Evolutionary conservation across 1,140 invertebrate species (phyloP).

Genomic region (Mycetomoellerius zeteki): DNA sequence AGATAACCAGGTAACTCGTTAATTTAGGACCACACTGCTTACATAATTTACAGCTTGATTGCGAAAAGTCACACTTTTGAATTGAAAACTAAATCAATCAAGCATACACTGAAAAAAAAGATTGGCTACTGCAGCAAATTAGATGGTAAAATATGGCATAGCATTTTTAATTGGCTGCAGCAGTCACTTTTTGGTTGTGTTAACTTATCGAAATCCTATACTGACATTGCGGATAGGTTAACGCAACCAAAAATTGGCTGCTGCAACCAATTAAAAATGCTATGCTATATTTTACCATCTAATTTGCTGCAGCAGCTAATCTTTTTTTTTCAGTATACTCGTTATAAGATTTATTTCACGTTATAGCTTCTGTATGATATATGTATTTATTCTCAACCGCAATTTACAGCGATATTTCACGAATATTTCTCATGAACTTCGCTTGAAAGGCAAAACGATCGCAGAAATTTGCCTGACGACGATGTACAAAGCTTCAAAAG

Average conservation of each 20-base stretch:
- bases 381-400: neutral
- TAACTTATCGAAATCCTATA: too few species aligned
- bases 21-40: neutral
- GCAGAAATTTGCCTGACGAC: conserved; percentile 7
- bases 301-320: too few species aligned
- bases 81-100: neutral
- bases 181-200: too few species aligned
- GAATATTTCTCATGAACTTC: neutral
- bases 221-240: too few species aligned
- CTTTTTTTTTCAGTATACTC: too few species aligned
- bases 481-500: conserved; percentile 22
- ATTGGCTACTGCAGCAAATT: too few species aligned
- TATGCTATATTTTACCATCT: too few species aligned
- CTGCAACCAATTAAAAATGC: too few species aligned
- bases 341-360: neutral
- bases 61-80: neutral
- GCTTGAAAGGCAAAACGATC: neutral
- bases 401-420: neutral
- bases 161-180: too few species aligned
- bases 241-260: too few species aligned
- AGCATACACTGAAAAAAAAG: too few species aligned
- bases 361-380: neutral
- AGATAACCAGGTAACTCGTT: conserved; percentile 19
- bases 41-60: neutral
- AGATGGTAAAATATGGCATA: too few species aligned